Conservation (phyloP, 2,797 vertebrate genomes). For the Micromesistius poutassou region DNA sequence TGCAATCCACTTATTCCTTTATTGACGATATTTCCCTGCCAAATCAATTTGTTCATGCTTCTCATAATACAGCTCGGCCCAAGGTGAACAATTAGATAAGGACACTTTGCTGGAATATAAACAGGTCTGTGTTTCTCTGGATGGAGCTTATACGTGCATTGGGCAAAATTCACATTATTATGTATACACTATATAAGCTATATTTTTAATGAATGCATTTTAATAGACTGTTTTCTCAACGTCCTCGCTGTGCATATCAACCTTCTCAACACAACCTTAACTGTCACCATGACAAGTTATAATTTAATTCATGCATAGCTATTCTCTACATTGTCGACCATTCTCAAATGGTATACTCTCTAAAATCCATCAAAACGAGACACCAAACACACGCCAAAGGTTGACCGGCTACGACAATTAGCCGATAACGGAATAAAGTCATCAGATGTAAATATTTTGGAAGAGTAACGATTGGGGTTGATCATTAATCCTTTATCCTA, state of each 20-base stretch:
- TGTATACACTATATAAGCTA: not conserved
- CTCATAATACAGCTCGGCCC: slow-evolving; percentile 11
- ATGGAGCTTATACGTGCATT: not conserved
- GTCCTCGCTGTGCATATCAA: not conserved
- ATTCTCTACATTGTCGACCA: no score
- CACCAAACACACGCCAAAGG: not conserved
- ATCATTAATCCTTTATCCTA: not conserved
- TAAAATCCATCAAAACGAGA: not conserved
- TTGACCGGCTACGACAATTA: not conserved
- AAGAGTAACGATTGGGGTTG: not conserved
- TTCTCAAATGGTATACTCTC: not conserved
- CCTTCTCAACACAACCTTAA: not conserved
- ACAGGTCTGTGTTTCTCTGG: not conserved
- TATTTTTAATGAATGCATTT: not conserved
- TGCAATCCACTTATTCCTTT: slow-evolving; percentile 5
- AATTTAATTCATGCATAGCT: no score
- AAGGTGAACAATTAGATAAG: slow-evolving; percentile 17
- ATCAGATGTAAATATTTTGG: not conserved
- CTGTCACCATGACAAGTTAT: not conserved
- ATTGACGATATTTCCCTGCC: slow-evolving; percentile 19
- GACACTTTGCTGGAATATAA: slow-evolving; percentile 13
- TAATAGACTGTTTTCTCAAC: not conserved
- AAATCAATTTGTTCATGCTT: slow-evolving; percentile 26
- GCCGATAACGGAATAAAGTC: not conserved
- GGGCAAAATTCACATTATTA: not conserved